Percentiles rank a stretch among this genome's conserved stretches.
Conservation (phyloP, 2,888 invertebrate genomes). For the Orthosia gracilis region DNA sequence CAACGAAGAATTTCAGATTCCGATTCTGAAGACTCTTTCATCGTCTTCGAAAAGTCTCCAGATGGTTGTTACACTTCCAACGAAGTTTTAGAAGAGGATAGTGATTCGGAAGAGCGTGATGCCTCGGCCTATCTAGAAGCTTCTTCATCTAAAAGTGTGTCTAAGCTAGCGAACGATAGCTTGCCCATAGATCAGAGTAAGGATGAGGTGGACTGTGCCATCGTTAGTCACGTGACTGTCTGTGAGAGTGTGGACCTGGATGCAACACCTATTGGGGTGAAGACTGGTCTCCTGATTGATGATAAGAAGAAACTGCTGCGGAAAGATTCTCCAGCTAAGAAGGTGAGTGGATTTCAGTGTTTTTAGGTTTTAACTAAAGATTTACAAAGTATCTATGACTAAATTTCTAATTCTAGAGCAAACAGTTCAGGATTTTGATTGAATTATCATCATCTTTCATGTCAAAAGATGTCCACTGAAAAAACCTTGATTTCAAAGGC, state of each 20-base stretch:
- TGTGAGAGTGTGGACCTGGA: constrained; percentile 33
- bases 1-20: constrained; percentile 84
- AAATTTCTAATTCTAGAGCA: no score
- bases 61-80: constrained; percentile 84
- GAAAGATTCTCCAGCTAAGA: constrained; percentile 77
- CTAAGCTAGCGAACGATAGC: constrained; percentile 84
- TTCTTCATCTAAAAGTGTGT: constrained; percentile 80
- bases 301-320: constrained; percentile 75
- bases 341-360: constrained; percentile 73
- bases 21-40: constrained; percentile 92
- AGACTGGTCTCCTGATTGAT: constrained; percentile 76
- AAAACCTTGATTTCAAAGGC: no score
- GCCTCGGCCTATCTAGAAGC: constrained; percentile 72
- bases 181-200: constrained; percentile 76
- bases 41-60: constrained; percentile 87
- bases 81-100: constrained; percentile 80
- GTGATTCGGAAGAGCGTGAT: constrained; percentile 69
- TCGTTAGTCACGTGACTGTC: constrained; percentile 34
- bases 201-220: constrained; percentile 85
- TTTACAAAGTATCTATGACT: no score
- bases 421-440: no score
- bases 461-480: no score
- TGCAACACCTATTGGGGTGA: constrained; percentile 35
- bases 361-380: not conserved
- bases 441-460: no score